Evolutionary conservation across 2,113 vertebrate genomes (phyloP).

Genomic region (Gracilinanus agilis): DNA sequence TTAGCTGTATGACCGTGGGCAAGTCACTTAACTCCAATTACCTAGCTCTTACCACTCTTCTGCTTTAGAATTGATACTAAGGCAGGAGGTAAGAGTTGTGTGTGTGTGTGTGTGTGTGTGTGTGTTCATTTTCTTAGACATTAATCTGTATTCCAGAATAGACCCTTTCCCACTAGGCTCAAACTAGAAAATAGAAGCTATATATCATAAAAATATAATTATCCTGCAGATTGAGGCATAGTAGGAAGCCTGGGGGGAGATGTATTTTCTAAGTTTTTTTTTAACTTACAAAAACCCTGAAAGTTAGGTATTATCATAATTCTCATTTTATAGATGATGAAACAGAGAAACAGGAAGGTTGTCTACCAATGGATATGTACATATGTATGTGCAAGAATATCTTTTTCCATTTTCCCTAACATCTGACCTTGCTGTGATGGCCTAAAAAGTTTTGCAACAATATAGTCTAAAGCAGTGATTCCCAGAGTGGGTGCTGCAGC

Average conservation of each 20-base stretch:
- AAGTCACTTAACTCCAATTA: too few species aligned
- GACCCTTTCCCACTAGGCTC: not conserved
- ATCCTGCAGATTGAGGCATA: not conserved
- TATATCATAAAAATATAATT: not conserved
- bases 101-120: too few species aligned
- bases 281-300: not conserved
- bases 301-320: not conserved
- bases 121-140: slow-evolving; percentile 35
- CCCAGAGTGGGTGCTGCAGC: too few species aligned
- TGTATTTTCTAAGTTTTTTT: not conserved
- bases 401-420: slow-evolving; percentile 13
- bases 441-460: not conserved
- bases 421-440: not conserved
- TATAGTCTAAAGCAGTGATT: too few species aligned
- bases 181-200: not conserved
- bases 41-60: too few species aligned
- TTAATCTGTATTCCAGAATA: slow-evolving; percentile 4
- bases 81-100: too few species aligned
- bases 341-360: not conserved
- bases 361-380: not conserved
- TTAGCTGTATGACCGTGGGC: too few species aligned
- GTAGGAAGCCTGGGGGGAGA: not conserved
- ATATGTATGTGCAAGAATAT: not conserved
- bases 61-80: too few species aligned
- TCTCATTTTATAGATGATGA: not conserved